These are phyloP conservation scores for Speoplatyrhinus poulsoni DNA, from an alignment of 2,113 vertebrate species.

Conservation along the genomic window DNA sequence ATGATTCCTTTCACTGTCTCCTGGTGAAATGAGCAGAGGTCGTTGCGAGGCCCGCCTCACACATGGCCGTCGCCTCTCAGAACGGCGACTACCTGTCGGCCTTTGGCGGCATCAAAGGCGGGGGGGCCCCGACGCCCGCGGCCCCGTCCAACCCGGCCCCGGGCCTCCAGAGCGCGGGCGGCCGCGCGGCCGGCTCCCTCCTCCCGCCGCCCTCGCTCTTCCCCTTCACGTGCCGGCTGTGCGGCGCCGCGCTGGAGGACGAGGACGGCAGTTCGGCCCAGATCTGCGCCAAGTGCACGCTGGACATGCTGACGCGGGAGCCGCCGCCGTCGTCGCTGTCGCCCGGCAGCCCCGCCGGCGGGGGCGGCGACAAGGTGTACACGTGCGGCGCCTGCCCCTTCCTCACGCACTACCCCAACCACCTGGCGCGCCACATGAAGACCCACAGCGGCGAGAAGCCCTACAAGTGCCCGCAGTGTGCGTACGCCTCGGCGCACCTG, in stretches of 20 bases:
- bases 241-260: slow-evolving; percentile 88
- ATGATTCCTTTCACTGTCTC: not conserved
- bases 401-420: slow-evolving; percentile 96
- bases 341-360: slow-evolving; percentile 59
- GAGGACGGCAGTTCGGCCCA: slow-evolving; percentile 85
- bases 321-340: slow-evolving; percentile 33
- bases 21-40: slow-evolving; percentile 64
- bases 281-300: slow-evolving; percentile 87
- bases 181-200: slow-evolving; percentile 58
- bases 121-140: slow-evolving; percentile 50
- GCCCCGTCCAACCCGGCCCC: slow-evolving; percentile 50
- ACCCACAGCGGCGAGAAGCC: slow-evolving; percentile 97
- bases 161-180: slow-evolving; percentile 38
- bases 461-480: slow-evolving; percentile 92
- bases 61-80: slow-evolving; percentile 62
- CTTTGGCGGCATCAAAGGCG: slow-evolving; percentile 71
- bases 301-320: slow-evolving; percentile 84
- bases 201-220: slow-evolving; percentile 82
- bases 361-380: slow-evolving; percentile 87
- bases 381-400: slow-evolving; percentile 91
- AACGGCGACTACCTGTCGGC: slow-evolving; percentile 75
- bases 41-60: slow-evolving; percentile 60
- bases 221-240: slow-evolving; percentile 89
- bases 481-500: slow-evolving; percentile 93
- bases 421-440: slow-evolving; percentile 97